Base-by-base conservation (phyloP, 1,140 invertebrate species). In the Pseudomyrmex sp. region DNA sequence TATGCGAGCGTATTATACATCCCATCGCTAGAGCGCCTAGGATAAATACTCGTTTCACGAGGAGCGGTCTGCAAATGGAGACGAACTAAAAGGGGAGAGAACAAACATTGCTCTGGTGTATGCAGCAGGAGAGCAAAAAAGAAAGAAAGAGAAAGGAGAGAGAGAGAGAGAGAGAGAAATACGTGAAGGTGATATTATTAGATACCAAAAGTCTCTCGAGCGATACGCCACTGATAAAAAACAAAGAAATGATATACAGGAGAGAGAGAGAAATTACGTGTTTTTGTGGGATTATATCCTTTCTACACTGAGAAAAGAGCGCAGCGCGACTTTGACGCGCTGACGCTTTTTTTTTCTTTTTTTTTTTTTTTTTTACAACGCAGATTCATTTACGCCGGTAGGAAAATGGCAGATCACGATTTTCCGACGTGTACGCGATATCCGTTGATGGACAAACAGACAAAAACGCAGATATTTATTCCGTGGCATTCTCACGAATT, bases 1-100 rank as follows among this genome's bases (percentile, higher is more conserved):
- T 59, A 48, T 62, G 48, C 48, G 48, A 82, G 59, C 26, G 48
- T 82, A 75, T 74, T 82, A 75, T 58, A 74, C 20, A 48, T 70
- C 54, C 54, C 70, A 35, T 54, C 59, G 26, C 61, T 75, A 82
- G 62, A 77, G 70, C 59, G 18, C 48, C 12, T 26, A 62, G 48
- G 26, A 74, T 63, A 79, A 79, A 70, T 72, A 72, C 76, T 80
- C 76, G 76, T 72, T 80, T 70, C 76, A 68, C 54, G 56, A 82
- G 70, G 23, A 62, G 79, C 35, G 48, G 35, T 63, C 54, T 72
- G 70, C 26, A 63, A 74, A 82, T 63, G 79, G 69, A 54, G 26
- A 82, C 46, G 48, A 62, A 20, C n/a, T 63, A 58, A 82, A 82
- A 63, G 59, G 58, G 70, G n/a, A 63, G 58, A 62, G 18, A 44